Evolutionary conservation across 2,888 invertebrate species (phyloP).

Genomic region (Parnassius glacialis): DNA sequence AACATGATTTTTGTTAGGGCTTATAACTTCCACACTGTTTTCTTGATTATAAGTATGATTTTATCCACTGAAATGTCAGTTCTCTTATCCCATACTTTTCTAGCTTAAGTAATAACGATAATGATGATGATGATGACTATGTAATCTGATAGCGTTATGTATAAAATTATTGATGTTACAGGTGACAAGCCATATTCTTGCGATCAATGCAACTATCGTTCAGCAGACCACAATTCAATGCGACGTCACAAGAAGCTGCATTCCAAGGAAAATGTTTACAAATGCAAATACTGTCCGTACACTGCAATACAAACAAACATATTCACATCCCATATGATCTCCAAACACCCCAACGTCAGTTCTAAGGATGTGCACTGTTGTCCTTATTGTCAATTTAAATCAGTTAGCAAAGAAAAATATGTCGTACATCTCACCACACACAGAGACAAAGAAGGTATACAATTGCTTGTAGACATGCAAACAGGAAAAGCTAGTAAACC

Average conservation of each 20-base stretch:
- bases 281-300: constrained; percentile 89
- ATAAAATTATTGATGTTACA: constrained; percentile 37
- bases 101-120: no score
- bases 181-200: constrained; percentile 90
- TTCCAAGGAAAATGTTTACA: constrained; percentile 87
- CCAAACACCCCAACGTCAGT: constrained; percentile 87
- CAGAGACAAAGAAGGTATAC: constrained; percentile 67
- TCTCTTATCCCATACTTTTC: no score
- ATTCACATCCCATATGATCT: constrained; percentile 88
- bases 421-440: constrained; percentile 77
- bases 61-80: no score
- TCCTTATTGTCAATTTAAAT: constrained; percentile 81
- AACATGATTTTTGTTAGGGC: no score
- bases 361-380: constrained; percentile 83
- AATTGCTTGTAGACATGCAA: constrained; percentile 61
- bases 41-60: no score
- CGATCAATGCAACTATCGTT: constrained; percentile 85
- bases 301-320: constrained; percentile 90
- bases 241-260: constrained; percentile 89
- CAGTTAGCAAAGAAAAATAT: constrained; percentile 84
- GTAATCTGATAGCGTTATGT: no score
- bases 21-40: no score
- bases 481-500: constrained; percentile 52
- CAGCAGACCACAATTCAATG: constrained; percentile 90
- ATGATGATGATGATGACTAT: no score